phyloP scores from a whole-genome alignment of 1,140 invertebrate genomes.

The Aricia agestis region DNA sequence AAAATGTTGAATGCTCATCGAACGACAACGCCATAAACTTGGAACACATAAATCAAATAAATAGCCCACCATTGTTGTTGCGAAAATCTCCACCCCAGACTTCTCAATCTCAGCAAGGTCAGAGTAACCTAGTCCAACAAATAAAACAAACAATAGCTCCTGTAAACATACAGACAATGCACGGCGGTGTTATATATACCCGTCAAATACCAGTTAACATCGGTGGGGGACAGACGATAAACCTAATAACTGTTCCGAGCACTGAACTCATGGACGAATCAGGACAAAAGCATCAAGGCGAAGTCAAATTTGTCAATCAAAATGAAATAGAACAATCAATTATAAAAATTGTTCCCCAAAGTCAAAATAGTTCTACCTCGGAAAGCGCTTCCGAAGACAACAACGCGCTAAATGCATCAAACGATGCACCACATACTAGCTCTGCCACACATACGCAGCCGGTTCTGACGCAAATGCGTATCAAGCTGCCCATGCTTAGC shows the following conservation, averaged over 20 bases:
- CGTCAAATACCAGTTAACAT: slow-evolving; percentile 77
- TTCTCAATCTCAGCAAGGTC: slow-evolving; percentile 49
- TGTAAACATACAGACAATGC: slow-evolving; percentile 77
- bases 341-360: slow-evolving; percentile 70
- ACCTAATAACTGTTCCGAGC: slow-evolving; percentile 76
- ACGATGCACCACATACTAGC: slow-evolving; percentile 40
- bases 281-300: slow-evolving; percentile 51
- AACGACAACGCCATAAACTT: slow-evolving; percentile 53
- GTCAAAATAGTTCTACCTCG: slow-evolving; percentile 34
- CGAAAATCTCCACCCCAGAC: slow-evolving; percentile 54
- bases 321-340: slow-evolving; percentile 61
- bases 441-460: slow-evolving; percentile 51
- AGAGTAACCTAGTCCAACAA: slow-evolving; percentile 63
- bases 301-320: slow-evolving; percentile 42
- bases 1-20: slow-evolving; percentile 47
- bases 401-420: slow-evolving; percentile 37
- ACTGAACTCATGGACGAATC: slow-evolving; percentile 64
- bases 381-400: slow-evolving; percentile 55
- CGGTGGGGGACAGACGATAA: slow-evolving; percentile 77
- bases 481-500: slow-evolving; percentile 73
- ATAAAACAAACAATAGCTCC: slow-evolving; percentile 68
- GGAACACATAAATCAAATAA: slow-evolving; percentile 62
- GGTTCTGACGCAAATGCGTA: slow-evolving; percentile 74
- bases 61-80: slow-evolving; percentile 63
- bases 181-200: slow-evolving; percentile 79